Evolutionary conservation across 1,140 invertebrate species (phyloP), one percentile per base, ranked within the genome.

Genomic region (Listronotus bonariensis): DNA sequence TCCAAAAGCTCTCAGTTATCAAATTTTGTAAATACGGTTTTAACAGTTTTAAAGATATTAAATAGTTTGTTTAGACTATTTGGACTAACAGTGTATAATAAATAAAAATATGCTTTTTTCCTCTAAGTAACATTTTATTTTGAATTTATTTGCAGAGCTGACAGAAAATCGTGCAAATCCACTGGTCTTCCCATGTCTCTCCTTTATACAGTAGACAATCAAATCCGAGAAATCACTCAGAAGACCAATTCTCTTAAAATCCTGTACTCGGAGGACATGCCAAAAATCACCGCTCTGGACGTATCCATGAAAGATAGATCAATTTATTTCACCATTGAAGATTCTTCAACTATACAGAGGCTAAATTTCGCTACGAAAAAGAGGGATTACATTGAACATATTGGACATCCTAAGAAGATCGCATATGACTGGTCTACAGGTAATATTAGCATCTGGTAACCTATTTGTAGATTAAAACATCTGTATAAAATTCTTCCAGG

Each of bases 351-450:
- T 54, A 73, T 78, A 3, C 68, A 75, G 40, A 67, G 53, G 45
- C 41, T 76, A 6, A 61, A 70, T 20, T 36, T 53, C 26, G 43
- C 45, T 31, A 68, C 72, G 15, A 68, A 75, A 41, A 61, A 74
- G 11, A 31, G 76, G 40, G 68, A 71, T 1, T 73, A 66, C 11
- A 61, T 70, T 14, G 52, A 55, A 6, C 51, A 76, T 6, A 58
- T 73, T 6, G 69, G 75, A 0, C 53, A 69, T 38, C 92, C 92
- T 0, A 84, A 84, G 65, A 84, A 88, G 66, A 72, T 94, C 15
- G 84, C 88, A 0, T 82, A 92, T 6, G 91, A 94, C 73, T 93
- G 91, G 91, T 80, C 89, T 11, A 89, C 87, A 40, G 55, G 62
- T 65, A 46, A n/a, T n/a, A n/a, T n/a, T n/a, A n/a, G n/a, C n/a